phyloP scores from a whole-genome alignment of 2,797 vertebrate genomes.

The Poeciliopsis turneri region DNA sequence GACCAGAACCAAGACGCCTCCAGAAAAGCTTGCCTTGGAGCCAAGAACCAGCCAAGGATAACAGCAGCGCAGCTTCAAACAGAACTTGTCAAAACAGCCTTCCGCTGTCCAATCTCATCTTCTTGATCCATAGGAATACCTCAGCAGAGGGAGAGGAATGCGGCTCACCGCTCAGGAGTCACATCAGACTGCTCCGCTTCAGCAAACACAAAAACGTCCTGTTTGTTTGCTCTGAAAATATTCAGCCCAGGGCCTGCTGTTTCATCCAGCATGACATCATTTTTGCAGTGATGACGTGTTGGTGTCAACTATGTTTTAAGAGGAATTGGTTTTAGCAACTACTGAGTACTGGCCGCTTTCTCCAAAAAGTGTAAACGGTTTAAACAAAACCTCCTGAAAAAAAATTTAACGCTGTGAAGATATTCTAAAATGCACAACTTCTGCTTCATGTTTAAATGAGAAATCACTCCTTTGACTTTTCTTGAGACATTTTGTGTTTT shows the following conservation, averaged over 20 bases:
- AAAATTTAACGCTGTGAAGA: not conserved
- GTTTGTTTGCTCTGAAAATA: slow-evolving; percentile 79
- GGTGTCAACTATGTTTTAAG: slow-evolving; percentile 17
- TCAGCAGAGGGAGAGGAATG: slow-evolving; percentile 56
- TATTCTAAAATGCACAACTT: slow-evolving; percentile 5
- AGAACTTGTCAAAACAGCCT: slow-evolving; percentile 72
- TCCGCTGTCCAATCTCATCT: slow-evolving; percentile 63
- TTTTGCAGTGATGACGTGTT: slow-evolving; percentile 29
- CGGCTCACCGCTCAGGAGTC: slow-evolving; percentile 25
- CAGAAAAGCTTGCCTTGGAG: slow-evolving; percentile 27
- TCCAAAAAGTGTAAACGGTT: slow-evolving; percentile 17
- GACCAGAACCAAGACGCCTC: slow-evolving; percentile 10
- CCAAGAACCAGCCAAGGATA: slow-evolving; percentile 54
- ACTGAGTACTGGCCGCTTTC: not conserved
- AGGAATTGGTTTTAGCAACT: slow-evolving; percentile 18
- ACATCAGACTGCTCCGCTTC: slow-evolving; percentile 34
- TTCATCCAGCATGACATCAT: slow-evolving; percentile 46
- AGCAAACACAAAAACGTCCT: slow-evolving; percentile 60
- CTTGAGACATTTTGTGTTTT: not conserved
- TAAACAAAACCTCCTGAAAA: not conserved
- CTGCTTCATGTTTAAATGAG: slow-evolving; percentile 5
- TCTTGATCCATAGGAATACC: slow-evolving; percentile 65
- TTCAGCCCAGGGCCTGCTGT: slow-evolving; percentile 41
- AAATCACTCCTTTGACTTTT: not conserved
- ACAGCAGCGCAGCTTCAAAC: slow-evolving; percentile 65